These are phyloP conservation scores for Thysanoteuthis rhombus DNA, from an alignment of 2,888 invertebrate species.

Conservation along the genomic window DNA sequence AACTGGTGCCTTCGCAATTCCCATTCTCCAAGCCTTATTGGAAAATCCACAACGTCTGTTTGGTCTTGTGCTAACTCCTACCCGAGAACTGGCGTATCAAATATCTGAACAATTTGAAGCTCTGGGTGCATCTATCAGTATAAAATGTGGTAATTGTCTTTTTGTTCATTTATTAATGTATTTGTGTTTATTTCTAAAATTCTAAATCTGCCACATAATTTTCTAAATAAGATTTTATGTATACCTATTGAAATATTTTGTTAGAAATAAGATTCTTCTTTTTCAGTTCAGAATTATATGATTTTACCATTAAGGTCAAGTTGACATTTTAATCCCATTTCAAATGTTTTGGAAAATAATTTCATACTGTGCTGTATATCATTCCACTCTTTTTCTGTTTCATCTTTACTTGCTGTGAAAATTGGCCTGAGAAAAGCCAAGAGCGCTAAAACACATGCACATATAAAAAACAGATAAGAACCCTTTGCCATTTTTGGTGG, in stretches of 20 bases:
- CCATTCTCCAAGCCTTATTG: constrained; percentile 89
- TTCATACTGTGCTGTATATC: no score
- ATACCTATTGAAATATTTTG: neutral
- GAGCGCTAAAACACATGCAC: no score
- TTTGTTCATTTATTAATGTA: constrained; percentile 33
- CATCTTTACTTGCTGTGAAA: no score
- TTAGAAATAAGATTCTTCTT: neutral
- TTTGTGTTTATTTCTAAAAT: neutral
- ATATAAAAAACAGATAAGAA: no score
- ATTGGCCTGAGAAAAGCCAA: no score
- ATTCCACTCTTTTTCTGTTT: no score
- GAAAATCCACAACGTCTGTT: constrained; percentile 94
- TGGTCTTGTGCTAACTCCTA: constrained; percentile 85
- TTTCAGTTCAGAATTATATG: no score
- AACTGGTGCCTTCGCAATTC: constrained; percentile 96
- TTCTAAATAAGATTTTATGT: neutral
- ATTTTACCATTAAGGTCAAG: neutral
- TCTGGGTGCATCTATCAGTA: constrained; percentile 86
- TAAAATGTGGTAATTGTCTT: constrained; percentile 77
- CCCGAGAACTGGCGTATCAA: constrained; percentile 96
- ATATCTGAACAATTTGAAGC: constrained; percentile 99
- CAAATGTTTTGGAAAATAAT: no score
- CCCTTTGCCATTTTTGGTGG: no score
- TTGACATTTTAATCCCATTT: no score
- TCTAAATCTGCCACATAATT: neutral